Percentiles rank a stretch among this genome's conserved stretches.
These are phyloP conservation scores for Eupeodes latifasciatus DNA, from an alignment of 2,888 invertebrate genomes.

Conservation along the genomic window DNA sequence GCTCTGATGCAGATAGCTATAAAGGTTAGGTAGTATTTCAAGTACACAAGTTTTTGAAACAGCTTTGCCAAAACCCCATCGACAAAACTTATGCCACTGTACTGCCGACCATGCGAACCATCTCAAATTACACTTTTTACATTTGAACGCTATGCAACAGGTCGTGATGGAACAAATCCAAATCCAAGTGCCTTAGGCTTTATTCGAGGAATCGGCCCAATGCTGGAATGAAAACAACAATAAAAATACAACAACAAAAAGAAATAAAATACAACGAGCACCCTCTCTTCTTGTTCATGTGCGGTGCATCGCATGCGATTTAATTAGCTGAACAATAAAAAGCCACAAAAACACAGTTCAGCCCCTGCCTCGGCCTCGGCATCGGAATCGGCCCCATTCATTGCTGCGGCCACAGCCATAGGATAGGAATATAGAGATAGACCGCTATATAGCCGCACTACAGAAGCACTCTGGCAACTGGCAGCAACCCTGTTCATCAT, in stretches of 20 bases:
- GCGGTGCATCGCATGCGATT: slow-evolving; percentile 58
- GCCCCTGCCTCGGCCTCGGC: slow-evolving; percentile 16
- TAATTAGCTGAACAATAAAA: slow-evolving; percentile 74
- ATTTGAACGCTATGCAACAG: slow-evolving; percentile 60
- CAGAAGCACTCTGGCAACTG: not conserved
- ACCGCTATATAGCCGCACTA: slow-evolving; percentile 31
- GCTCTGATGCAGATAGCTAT: not conserved
- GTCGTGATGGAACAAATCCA: slow-evolving; percentile 69
- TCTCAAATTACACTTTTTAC: slow-evolving; percentile 70
- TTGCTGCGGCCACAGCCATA: not conserved
- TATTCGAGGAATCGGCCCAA: slow-evolving; percentile 36
- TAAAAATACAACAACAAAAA: slow-evolving; percentile 1
- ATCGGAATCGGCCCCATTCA: slow-evolving; percentile 31
- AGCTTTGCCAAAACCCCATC: slow-evolving; percentile 14
- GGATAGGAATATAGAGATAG: slow-evolving; percentile 18
- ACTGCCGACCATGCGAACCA: slow-evolving; percentile 12
- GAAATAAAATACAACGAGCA: not conserved
- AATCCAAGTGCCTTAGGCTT: slow-evolving; percentile 59
- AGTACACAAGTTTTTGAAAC: slow-evolving; percentile 1
- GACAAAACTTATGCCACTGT: slow-evolving; percentile 3
- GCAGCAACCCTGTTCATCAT: slow-evolving; percentile 60
- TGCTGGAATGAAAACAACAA: slow-evolving; percentile 23
- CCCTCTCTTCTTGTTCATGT: slow-evolving; percentile 38
- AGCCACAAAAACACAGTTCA: slow-evolving; percentile 65
- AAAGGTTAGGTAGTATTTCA: slow-evolving; percentile 33